Base-by-base conservation (phyloP, 1,140 invertebrate genomes). In the Heliothis subflexa region DNA sequence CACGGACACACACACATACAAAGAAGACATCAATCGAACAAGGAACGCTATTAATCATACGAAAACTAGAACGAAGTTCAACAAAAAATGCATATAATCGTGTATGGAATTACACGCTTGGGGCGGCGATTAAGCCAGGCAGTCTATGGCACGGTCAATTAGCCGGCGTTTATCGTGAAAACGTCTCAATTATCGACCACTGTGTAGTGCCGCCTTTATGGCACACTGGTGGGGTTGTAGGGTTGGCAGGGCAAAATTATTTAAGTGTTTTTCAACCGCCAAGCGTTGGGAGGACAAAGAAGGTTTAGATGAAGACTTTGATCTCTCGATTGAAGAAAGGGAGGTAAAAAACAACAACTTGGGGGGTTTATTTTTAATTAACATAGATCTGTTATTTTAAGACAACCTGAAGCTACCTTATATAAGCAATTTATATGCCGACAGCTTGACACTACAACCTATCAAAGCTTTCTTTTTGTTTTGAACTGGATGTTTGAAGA, bases 21-120 rank as follows among this genome's bases (percentile, higher is more conserved):
- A 47, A 10, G 4, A 45, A 18, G 40, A 64, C 33, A 45, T 16
- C 40, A 28, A 10, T 7, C 61, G n/a, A 18, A 40, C 16, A 16
- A 47, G 33, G 40, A 64, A 64, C 74, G 68, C 78, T 28, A 81
- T 83, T 71, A 80, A 80, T 81, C 74, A 74, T 64, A 49, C 40
- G 45, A 59, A 57, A 80, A 83, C 81, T 83, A 81, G 82, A 81
- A 61, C 82, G 49, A 33, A 12, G 16, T 18, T 47, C 5, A 45
- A 40, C 50, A 76, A 83, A 81, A 79, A 83, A 81, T 78, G 61
- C 33, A 68, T 47, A 50, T 68, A 68, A 68, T 68, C 64, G 50
- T 50, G 73, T 74, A 72, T 55, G 64, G 78, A 81, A 81, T 84
- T 84, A 80, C 78, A 81, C 59, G 68, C 79, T 68, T 59, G 57